phyloP scores from a whole-genome alignment of 2,888 invertebrate species.

The Meganola albula region DNA sequence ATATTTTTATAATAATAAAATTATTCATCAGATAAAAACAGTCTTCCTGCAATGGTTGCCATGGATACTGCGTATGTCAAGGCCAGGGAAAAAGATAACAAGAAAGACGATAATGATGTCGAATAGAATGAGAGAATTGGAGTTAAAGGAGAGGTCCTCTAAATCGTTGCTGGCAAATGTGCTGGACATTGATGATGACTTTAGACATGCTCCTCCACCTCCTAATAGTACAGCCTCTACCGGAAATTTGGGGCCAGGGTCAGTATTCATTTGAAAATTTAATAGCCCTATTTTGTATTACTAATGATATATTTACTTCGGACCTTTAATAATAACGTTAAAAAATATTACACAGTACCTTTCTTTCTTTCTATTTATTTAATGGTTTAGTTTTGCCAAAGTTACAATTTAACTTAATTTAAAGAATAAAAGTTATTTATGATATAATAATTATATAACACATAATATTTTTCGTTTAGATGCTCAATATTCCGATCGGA shows the following conservation, averaged over 20 bases:
- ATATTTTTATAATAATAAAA: no score
- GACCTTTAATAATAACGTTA: no score
- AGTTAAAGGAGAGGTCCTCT: conserved; percentile 94
- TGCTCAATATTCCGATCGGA: conserved; percentile 74
- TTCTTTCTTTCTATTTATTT: no score
- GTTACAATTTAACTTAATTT: no score
- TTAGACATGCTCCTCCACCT: conserved; percentile 85
- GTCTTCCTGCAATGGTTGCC: conserved; percentile 98
- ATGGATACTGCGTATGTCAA: conserved; percentile 96
- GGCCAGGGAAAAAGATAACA: conserved; percentile 96
- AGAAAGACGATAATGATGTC: conserved; percentile 93
- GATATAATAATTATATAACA: no score
- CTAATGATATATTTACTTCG: no score
- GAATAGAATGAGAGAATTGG: conserved; percentile 94
- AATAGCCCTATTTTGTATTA: no score
- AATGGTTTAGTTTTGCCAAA: no score
- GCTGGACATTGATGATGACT: conserved; percentile 96
- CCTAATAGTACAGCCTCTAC: conserved; percentile 78
- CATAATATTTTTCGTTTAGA: no score
- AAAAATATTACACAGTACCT: no score
- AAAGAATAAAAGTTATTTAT: no score
- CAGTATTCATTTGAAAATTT: no score
- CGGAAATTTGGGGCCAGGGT: conserved; percentile 81
- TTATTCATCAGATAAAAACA: conserved; percentile 86
- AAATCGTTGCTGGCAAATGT: conserved; percentile 96